Base-by-base conservation (phyloP, 2,113 vertebrate species). In the Clarias macrocephalus region DNA sequence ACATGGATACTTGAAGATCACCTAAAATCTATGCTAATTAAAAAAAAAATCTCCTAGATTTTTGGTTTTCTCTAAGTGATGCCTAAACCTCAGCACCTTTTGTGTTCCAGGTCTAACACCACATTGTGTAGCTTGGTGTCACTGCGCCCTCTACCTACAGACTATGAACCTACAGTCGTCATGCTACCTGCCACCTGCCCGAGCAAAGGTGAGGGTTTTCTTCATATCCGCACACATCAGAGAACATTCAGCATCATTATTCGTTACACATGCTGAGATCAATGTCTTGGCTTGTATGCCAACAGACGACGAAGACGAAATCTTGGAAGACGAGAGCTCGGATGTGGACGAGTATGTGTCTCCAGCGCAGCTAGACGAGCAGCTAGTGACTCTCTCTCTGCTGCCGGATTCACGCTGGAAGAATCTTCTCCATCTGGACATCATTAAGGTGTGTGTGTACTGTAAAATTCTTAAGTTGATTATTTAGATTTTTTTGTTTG, bases 381-480 rank as follows among this genome's bases (percentile, higher is more conserved):
- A 96, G 72, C 93, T 99, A 89, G 94, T 99, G 65, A 99, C 98
- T 0, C 95, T 99, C 12, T 99, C 98, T 0, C 91, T 94, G 85
- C 94, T 98, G 66, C 96, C 98, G 0, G 98, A 98, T 89, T 99
- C 97, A 52, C 95, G 96, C 12, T 99, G 98, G 98, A 99, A 96
- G 88, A 98, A 96, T 88, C 96, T 99, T 48, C 94, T 99, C 76
- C 96, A 94, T 88, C 96, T 99, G 75, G 97, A 99, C 86, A 11
- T 94, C 89, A 99, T 99, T 92, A 99, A 97, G 97, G 82, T 85
- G 80, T 18, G 93, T 88, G 82, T 85, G 82, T 18, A 59, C 15
- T 18, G 77, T 19, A 1, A 19, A 30, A 11, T 59, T 60, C 12
- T 37, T 59, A 18, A 19, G 10, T 62, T 68, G 9, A 23, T 59